Conservation (phyloP, 53 echinoderm and acorn worm genomes). For the Holothuria leucospilota region DNA sequence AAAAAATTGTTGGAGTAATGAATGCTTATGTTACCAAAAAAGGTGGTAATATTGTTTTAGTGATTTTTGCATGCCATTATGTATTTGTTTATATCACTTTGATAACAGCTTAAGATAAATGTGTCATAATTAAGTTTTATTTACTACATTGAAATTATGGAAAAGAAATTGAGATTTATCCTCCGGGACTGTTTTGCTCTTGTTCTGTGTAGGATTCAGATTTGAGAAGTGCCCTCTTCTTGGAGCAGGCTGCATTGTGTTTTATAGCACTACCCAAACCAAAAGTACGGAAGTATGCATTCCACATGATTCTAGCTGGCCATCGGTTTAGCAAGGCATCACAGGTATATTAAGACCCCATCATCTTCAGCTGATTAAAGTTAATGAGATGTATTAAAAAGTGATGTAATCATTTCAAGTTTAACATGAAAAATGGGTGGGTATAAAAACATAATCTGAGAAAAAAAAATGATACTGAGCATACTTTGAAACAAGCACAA, state of each 20-base stretch:
- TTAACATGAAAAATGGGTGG: background rate
- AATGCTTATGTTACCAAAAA: no score
- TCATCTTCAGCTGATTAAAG: no score
- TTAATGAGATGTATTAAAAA: background rate
- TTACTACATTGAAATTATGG: no score
- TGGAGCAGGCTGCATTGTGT: slow-evolving; percentile 95
- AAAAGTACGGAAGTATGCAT: slow-evolving; percentile 98
- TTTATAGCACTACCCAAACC: slow-evolving; percentile 91
- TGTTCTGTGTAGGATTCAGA: slow-evolving; percentile 77
- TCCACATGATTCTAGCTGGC: slow-evolving; percentile 98
- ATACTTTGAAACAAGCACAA: no score
- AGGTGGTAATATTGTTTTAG: no score
- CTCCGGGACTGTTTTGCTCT: no score
- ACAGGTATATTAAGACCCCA: slow-evolving; percentile 45
- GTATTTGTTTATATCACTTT: no score
- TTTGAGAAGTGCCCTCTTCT: slow-evolving; percentile 88
- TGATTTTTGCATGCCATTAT: no score
- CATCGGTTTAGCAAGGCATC: slow-evolving; percentile 97
- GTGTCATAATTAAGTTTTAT: no score
- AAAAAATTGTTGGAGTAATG: no score
- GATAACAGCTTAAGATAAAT: no score
- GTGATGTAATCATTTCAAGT: background rate
- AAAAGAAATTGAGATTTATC: no score
- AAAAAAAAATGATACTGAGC: background rate
- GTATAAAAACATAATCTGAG: background rate